These are phyloP conservation scores for Gymnorhina tibicen DNA, from an alignment of 2,113 vertebrate species.

Conservation along the genomic window DNA sequence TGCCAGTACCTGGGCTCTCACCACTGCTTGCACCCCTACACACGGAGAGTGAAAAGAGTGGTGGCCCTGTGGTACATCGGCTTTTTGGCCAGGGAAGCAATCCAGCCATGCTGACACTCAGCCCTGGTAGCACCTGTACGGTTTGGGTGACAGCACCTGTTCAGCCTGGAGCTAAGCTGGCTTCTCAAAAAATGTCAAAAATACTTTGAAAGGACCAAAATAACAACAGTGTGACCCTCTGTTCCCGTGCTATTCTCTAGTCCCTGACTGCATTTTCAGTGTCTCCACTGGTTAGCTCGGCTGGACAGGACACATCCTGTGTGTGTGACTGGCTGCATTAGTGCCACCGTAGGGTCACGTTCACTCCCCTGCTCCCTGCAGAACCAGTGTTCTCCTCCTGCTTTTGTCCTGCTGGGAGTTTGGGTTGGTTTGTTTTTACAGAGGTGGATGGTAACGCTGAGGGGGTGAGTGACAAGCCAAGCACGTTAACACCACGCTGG, in stretches of 20 bases:
- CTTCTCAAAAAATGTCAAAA: background rate
- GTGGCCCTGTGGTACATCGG: too few species aligned
- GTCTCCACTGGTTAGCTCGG: rapidly evolving
- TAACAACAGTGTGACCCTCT: too few species aligned
- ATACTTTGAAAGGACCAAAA: background rate
- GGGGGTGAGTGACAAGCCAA: background rate
- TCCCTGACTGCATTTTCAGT: rapidly evolving
- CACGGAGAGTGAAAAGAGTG: background rate
- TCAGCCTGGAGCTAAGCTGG: background rate
- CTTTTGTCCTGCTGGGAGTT: background rate
- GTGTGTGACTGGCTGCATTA: too few species aligned
- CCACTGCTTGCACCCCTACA: rapidly evolving
- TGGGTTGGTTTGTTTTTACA: background rate
- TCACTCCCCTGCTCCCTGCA: background rate
- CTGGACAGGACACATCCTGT: rapidly evolving
- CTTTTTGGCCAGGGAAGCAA: background rate
- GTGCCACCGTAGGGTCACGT: rapidly evolving
- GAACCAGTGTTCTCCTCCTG: background rate
- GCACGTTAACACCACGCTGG: rapidly evolving
- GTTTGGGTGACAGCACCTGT: background rate
- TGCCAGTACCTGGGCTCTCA: background rate
- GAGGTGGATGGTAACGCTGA: background rate
- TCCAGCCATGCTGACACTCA: background rate
- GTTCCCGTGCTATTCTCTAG: rapidly evolving
- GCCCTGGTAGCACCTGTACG: too few species aligned